Evolutionary conservation across 2,797 vertebrate species (phyloP), one percentile per base, ranked within the genome.

Genomic region (Gadopsis bispinosus): DNA sequence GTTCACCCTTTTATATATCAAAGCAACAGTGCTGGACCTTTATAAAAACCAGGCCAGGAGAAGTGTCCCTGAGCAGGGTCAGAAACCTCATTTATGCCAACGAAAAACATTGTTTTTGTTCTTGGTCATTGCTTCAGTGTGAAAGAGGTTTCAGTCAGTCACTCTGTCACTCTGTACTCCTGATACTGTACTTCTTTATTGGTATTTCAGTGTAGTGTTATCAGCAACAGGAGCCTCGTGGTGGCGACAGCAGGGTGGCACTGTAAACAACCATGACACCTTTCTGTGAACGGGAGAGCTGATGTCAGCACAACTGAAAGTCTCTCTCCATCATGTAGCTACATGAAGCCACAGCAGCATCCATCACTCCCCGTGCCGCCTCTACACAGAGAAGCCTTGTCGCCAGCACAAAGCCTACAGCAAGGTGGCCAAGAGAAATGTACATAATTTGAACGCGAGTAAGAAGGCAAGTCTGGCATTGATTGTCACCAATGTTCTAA

Each of bases 271-370:
- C 88, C 91, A 89, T 93, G 90, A 90, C 92, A 92, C 93, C 93
- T 92, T 90, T 47, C 87, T 85, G 90, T 91, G 90, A 92, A 89
- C 73, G 70, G 89, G 85, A 89, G 87, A 89, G 92, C 92, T 93
- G 91, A 92, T 95, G 94, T 95, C 93, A 94, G 94, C 93, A 81
- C 91, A 86, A 90, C 89, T 92, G 89, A 94, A 91, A 90, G 81
- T 93, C 91, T 93, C 88, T 83, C 90, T 93, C 93, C 88, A 93
- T 95, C 94, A 92, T 91, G 90, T 90, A 92, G 92, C 92, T 89
- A 80, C 84, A 88, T 82, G 91, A 91, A 88, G 87, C 84, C 86
- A 69, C 83, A 68, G 91, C 89, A 87, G 89, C 92, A 93, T 94
- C 93, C 93, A 93, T 95, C 94, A 92, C 91, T 88, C 83, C 82